Percentiles rank a stretch among this genome's conserved stretches.
These are phyloP conservation scores for Sycobia sp. DNA, from an alignment of 1,140 invertebrate species.

Conservation along the genomic window DNA sequence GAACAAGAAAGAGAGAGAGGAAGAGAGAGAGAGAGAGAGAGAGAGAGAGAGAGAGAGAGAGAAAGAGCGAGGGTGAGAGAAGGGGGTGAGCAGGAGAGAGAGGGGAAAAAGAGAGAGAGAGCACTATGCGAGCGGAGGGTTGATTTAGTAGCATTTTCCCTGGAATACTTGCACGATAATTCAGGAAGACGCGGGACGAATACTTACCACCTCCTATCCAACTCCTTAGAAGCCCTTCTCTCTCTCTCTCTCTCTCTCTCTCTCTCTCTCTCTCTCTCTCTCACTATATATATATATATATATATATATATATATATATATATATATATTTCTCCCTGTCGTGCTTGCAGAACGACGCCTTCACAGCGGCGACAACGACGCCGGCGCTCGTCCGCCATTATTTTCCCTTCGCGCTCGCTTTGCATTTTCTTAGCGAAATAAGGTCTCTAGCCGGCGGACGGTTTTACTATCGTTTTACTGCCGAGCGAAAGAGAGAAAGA, in stretches of 20 bases:
- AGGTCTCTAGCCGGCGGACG: slow-evolving; percentile 36
- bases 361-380: slow-evolving; percentile 7
- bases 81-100: not conserved
- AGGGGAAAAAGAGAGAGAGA: too few relatives aligned
- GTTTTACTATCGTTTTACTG: slow-evolving; percentile 42
- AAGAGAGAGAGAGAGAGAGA: not conserved
- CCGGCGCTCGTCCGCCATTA: slow-evolving; percentile 39
- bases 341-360: not conserved
- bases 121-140: slow-evolving; percentile 35
- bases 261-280: slow-evolving; percentile 1
- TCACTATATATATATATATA: too few relatives aligned
- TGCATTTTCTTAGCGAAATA: slow-evolving; percentile 43
- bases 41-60: slow-evolving; percentile 21
- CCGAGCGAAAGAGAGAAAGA: not conserved
- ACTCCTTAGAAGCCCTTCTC: slow-evolving; percentile 17
- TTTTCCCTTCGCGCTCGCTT: slow-evolving; percentile 45
- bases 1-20: not conserved
- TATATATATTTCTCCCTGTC: too few relatives aligned
- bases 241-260: slow-evolving; percentile 24
- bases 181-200: slow-evolving; percentile 53
- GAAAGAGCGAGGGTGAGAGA: not conserved
- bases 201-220: slow-evolving; percentile 46
- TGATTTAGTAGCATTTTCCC: slow-evolving; percentile 56
- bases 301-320: too few relatives aligned
- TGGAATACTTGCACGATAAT: slow-evolving; percentile 54